Conservation (phyloP, 2,113 vertebrate species). For the Xiphophorus maculatus region DNA sequence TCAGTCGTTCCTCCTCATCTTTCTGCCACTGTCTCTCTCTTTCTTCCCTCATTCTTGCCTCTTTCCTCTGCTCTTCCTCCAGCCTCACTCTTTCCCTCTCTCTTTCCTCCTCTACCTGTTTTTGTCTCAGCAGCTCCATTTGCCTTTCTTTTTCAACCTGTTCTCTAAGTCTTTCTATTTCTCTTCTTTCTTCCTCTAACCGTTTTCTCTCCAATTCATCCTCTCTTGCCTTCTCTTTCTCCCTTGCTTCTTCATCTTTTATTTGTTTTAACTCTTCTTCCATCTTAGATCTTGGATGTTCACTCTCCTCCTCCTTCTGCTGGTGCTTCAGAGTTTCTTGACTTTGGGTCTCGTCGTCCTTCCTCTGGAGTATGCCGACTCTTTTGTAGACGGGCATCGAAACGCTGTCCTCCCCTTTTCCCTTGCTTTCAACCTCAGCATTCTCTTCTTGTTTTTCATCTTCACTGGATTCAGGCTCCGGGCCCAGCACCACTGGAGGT, state of each 20-base stretch:
- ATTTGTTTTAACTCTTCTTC: conserved; percentile 29
- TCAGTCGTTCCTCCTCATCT: neutral
- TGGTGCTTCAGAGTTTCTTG: conserved; percentile 37
- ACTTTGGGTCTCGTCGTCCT: neutral
- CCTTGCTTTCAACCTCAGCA: conserved; percentile 24
- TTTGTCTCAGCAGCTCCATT: neutral
- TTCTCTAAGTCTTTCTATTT: conserved; percentile 9
- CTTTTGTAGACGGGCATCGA: conserved; percentile 24
- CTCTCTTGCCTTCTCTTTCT: conserved; percentile 14
- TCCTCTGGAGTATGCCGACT: conserved; percentile 29
- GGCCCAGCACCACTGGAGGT: conserved; percentile 52
- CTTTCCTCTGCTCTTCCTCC: conserved; percentile 14
- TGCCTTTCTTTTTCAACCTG: neutral
- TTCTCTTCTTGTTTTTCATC: conserved; percentile 52
- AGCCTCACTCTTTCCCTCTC: neutral
- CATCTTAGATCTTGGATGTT: conserved; percentile 16
- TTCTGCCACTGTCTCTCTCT: neutral
- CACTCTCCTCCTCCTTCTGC: conserved; percentile 40
- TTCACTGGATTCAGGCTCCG: conserved; percentile 50
- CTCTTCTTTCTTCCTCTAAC: conserved; percentile 1
- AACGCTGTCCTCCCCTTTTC: conserved; percentile 13
- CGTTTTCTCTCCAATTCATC: conserved; percentile 13
- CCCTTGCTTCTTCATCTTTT: conserved; percentile 15
- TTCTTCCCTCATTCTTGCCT: neutral
- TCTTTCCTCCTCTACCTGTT: neutral